Evolutionary conservation across 2,888 invertebrate genomes (phyloP), one percentile per base, ranked within the genome.

Genomic region (Clanis bilineata): DNA sequence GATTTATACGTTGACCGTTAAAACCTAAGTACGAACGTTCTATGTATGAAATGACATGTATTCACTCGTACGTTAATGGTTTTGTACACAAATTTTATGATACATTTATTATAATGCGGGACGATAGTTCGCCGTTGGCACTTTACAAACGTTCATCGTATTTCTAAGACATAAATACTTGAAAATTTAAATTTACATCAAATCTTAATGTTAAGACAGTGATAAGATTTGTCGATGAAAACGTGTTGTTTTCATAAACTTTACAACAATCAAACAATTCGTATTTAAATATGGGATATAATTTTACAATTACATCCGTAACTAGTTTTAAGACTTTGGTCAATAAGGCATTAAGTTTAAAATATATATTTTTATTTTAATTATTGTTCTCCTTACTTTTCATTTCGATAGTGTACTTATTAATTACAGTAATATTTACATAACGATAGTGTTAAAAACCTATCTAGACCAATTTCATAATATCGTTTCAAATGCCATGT

Each of bases 271-370:
- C 72, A 90, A 92, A 90, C 89, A 90, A 85, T 88, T 82, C 79
- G 79, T 88, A 79, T 74, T 79, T 72, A 72, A 71, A 71, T 70
- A 85, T 80, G 76, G 85, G 86, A 86, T 80, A 86, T 85, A 83
- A 86, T 78, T 79, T 78, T 73, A 78, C 79, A 82, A 85, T 85
- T 78, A 82, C 75, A 87, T 85, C 89, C 86, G 79, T 85, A 89
- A 89, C 90, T 92, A 92, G 91, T 90, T 90, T 90, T 90, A 88
- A 90, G 91, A 91, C 91, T 91, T 92, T 92, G 92, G 92, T 92
- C 92, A 92, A 90, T 92, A 92, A 92, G 92, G 92, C 92, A 91
- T 90, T 90, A 92, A 91, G 90, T 91, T 91, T 89, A 90, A 90
- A 90, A 90, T 90, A 89, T 88, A 89, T 88, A 82, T 83, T 85